These are phyloP conservation scores for Neoitamus cyanurus DNA, from an alignment of 2,888 invertebrate genomes.

Conservation along the genomic window DNA sequence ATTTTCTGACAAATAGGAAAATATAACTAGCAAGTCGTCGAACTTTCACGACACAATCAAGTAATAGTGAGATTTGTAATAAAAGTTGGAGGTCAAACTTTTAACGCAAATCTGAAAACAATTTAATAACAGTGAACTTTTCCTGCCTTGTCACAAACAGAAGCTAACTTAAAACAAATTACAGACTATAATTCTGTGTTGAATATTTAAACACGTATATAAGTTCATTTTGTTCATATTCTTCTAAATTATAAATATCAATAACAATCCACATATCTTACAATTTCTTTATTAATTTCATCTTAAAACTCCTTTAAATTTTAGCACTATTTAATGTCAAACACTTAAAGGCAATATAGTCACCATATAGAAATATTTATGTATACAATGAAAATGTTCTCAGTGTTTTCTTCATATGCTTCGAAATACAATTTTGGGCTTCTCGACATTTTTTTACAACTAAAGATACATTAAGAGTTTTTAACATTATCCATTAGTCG, in stretches of 20 bases:
- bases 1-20: no score
- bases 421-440: slow-evolving; percentile 16
- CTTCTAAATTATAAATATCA: slow-evolving; percentile 40
- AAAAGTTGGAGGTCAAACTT: not conserved
- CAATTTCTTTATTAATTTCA: slow-evolving; percentile 41
- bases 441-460: not conserved
- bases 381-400: slow-evolving; percentile 48
- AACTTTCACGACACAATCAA: no score
- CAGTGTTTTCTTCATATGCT: not conserved
- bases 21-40: no score
- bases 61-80: no score
- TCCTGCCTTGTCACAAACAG: slow-evolving; percentile 7
- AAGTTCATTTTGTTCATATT: slow-evolving; percentile 24
- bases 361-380: slow-evolving; percentile 50
- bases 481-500: slow-evolving; percentile 11
- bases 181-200: not conserved
- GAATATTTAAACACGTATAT: slow-evolving; percentile 40
- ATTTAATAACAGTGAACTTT: not conserved
- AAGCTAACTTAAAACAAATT: slow-evolving; percentile 18
- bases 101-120: not conserved
- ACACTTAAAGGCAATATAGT: slow-evolving; percentile 54
- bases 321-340: slow-evolving; percentile 49
- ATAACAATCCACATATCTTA: slow-evolving; percentile 44
- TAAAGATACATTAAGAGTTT: slow-evolving; percentile 29
- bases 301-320: slow-evolving; percentile 43